Base-by-base conservation (phyloP, 2,888 invertebrate species). In the Drosophila seclusa region DNA sequence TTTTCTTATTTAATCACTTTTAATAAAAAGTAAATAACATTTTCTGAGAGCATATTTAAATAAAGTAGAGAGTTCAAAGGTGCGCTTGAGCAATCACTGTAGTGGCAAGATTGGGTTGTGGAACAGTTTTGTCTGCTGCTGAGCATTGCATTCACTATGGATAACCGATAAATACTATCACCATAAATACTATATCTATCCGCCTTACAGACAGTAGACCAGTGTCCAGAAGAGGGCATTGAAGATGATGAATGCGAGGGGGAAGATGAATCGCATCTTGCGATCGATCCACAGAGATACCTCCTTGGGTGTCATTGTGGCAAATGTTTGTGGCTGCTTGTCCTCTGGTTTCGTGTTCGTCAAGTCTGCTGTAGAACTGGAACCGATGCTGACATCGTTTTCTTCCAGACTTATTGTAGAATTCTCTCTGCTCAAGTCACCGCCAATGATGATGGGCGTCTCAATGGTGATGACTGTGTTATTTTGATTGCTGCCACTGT, bases 241-340 rank as follows among this genome's bases (percentile, higher is more conserved):
- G 93, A 97, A 97, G 76, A 97, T 94, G 24, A 97, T 90, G 90
- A 97, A 97, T 13, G 96, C 94, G 13, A 96, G 93, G 0, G 97
- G 97, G 91, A 97, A 97, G 7, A 96, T 94, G 40, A 97, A 94
- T 50, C 97, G 94, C 61, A 97, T 96, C 74, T 97, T 94, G 69
- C 91, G 85, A 84, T 97, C 97, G 80, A 97, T 97, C 97, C 97
- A 97, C 55, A 96, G 96, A 69, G 97, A 96, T 40, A 97, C 97
- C 93, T 97, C 96, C 87, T 97, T 97, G 0, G 97, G 97, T 4
- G 97, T 97, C 97, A 97, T 97, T 34, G 96, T 97, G 67, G 97
- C 90, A 24, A 86, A 90, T 5, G 90, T 86, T 59, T 88, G 89
- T 4, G 69, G 24, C 1, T 73, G 80, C 53, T 83, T 87, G 58